These are phyloP conservation scores for Synanthedon vespiformis DNA, from an alignment of 2,888 invertebrate genomes.

Conservation along the genomic window DNA sequence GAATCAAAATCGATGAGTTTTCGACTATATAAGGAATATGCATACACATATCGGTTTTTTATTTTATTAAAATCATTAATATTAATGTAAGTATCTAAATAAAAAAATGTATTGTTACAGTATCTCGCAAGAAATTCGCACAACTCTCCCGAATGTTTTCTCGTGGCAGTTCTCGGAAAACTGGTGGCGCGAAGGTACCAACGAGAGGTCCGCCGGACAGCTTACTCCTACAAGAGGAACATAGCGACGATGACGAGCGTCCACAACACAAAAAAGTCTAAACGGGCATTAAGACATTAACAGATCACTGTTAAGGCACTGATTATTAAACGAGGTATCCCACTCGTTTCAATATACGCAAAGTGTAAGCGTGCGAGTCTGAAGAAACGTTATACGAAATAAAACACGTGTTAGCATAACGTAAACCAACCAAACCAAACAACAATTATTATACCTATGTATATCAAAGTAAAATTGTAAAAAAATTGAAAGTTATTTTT, in stretches of 20 bases:
- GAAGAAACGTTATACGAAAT: too few relatives aligned
- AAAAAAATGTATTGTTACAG: constrained; percentile 37
- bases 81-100: background rate
- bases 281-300: constrained; percentile 1
- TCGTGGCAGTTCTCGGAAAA: constrained; percentile 70
- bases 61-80: background rate
- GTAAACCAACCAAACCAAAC: too few relatives aligned
- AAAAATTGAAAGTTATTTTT: too few relatives aligned
- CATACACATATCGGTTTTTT: background rate
- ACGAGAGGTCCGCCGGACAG: constrained; percentile 69
- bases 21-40: too few relatives aligned
- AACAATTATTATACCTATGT: too few relatives aligned
- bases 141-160: constrained; percentile 83
- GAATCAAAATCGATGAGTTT: too few relatives aligned
- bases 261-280: constrained; percentile 32
- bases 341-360: too few relatives aligned
- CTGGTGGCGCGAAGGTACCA: constrained; percentile 40
- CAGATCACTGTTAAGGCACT: too few relatives aligned
- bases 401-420: too few relatives aligned
- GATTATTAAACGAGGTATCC: too few relatives aligned
- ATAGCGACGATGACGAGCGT: constrained; percentile 73
- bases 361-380: too few relatives aligned
- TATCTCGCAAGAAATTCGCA: constrained; percentile 84
- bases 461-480: too few relatives aligned
- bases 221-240: constrained; percentile 71